Evolutionary conservation across 2,888 invertebrate genomes (phyloP), one percentile per base, ranked within the genome.

Genomic region (Malacosoma neustria): DNA sequence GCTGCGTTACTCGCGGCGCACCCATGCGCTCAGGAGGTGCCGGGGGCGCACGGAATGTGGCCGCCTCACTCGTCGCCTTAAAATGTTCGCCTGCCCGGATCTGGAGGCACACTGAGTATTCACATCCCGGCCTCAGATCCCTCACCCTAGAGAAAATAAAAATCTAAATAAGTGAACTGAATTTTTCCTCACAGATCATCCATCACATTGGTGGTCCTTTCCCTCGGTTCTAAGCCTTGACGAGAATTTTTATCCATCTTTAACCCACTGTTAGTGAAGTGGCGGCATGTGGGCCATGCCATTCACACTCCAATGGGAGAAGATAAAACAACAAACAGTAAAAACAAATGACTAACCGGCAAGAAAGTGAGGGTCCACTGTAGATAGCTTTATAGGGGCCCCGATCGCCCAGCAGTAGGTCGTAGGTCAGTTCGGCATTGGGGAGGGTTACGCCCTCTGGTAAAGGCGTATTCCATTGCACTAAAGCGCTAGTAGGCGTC

Each of bases 351-450:
- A 56, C 72, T 61, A 22, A 86, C 87, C 92, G 89, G 77, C 94
- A 93, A 32, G 92, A 92, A 39, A 92, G 87, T 15, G 92, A 92
- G 48, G 89, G 85, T 33, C 95, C 94, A 52, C 90, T 92, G 70
- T 94, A 95, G 48, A 95, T 92, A 44, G 92, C 91, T 82, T 94
- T 94, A 77, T 94, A 95, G 62, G 94, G 91, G 64, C 93, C 93
- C 52, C 94, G 93, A 61, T 93, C 95, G 55, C 92, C 92, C 45
- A 96, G 87, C 45, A 94, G 87, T 43, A 96, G 91, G 66, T 95
- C 94, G 73, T 95, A 96, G 29, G 91, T 90, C 48, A 95, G 82
- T 49, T 93, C 92, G 42, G 69, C 63, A 45, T 70, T 72, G 34
- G 84, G 84, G 35, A 77, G 61, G 9, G 72, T 64, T 36, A 81